Evolutionary conservation across 2,113 vertebrate genomes (phyloP), one percentile per base, ranked within the genome.

Genomic region (Xenotilapia leptura): DNA sequence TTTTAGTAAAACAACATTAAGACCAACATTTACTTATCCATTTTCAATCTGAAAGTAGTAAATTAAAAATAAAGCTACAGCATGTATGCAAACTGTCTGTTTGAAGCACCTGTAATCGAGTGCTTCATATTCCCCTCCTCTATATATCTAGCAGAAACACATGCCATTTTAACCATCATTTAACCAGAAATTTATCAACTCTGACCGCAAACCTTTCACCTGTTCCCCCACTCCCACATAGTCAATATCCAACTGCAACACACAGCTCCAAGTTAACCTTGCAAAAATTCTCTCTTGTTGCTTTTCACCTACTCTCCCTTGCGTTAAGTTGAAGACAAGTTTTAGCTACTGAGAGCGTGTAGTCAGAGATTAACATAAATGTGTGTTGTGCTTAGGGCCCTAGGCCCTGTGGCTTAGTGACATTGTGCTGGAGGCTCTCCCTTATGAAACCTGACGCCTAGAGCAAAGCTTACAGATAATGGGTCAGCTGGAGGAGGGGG

Each of bases 381-480:
- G 56, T 79, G 36, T 81, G 33, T 23, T 58, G 51, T 33, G 42
- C 17, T 68, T 33, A 12, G 77, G 62, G 82, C 84, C 89, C 89
- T 70, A 3, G 86, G 82, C 68, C 86, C 77, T 58, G 33, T 84
- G 87, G 90, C 86, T 93, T 90, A 38, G 83, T 89, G 88, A 91
- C 88, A 93, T 70, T 82, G 70, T 84, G 92, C 94, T 90, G 11
- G 33, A 90, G 92, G 92, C 90, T 80, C 60, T 89, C 77, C 81
- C 85, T 92, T 94, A 93, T 94, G 92, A 95, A 96, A 94, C 92
- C 79, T 38, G 93, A 94, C 4, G 89, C 94, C 92, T 68, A 51
- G 33, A 93, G 94, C 86, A 65, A 85, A 92, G 90, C 90, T 94
- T 84, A 90, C 85, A 92, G 90, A 93, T 87, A 93, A 91, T 86